These are phyloP conservation scores for Rhabdomys pumilio DNA, from an alignment of 2,797 vertebrate genomes.

Conservation along the genomic window DNA sequence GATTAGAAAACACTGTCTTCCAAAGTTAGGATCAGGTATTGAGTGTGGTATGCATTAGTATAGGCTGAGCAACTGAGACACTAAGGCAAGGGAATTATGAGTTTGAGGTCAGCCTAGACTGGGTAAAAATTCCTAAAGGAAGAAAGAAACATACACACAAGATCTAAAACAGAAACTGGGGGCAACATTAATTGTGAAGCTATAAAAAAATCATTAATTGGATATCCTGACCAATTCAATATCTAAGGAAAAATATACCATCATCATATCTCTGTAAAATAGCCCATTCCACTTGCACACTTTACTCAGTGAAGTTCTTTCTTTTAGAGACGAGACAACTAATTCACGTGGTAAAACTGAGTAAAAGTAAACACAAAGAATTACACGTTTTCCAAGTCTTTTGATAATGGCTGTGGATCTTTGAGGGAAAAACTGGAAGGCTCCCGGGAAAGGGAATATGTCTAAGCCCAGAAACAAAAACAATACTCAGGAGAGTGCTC, in stretches of 20 bases:
- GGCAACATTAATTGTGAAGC: constrained; percentile 51
- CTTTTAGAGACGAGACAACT: constrained; percentile 42
- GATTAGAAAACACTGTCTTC: neutral
- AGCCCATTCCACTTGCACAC: constrained; percentile 1
- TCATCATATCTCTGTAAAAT: neutral
- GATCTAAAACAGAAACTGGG: neutral
- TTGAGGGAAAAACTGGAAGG: constrained; percentile 26
- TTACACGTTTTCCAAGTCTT: constrained; percentile 10
- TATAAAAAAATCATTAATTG: constrained; percentile 44
- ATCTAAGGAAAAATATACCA: constrained; percentile 35
- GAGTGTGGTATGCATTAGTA: neutral
- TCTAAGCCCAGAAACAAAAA: constrained; percentile 42
- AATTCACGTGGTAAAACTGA: constrained; percentile 26
- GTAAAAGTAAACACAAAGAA: constrained; percentile 64
- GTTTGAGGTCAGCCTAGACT: neutral
- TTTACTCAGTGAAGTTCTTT: constrained; percentile 37
- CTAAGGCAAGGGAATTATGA: neutral
- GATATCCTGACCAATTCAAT: constrained; percentile 61
- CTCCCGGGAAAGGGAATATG: constrained; percentile 11
- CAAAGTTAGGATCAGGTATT: neutral
- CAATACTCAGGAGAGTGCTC: constrained; percentile 15
- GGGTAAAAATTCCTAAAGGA: neutral
- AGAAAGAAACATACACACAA: neutral
- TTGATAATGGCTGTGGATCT: constrained; percentile 5
- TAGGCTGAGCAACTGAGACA: neutral